Evolutionary conservation across 2,888 invertebrate genomes (phyloP).

Genomic region (Caenorhabditis doughertyi): DNA sequence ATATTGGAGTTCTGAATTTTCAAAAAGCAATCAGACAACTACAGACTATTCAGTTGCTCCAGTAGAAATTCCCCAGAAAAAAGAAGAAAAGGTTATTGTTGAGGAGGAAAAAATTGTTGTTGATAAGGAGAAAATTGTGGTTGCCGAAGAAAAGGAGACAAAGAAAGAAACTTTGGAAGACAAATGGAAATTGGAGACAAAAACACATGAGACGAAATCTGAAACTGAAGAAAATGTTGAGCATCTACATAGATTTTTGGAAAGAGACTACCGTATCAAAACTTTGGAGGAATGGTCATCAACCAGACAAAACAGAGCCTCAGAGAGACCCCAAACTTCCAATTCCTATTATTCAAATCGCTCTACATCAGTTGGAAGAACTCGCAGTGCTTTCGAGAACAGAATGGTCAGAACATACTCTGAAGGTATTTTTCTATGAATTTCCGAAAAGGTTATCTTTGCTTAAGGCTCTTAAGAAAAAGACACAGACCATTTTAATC

Average conservation of each 20-base stretch:
- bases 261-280: slow-evolving; percentile 52
- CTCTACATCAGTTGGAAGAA: slow-evolving; percentile 30
- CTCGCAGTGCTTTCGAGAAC: not conserved
- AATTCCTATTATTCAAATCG: slow-evolving; percentile 32
- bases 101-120: slow-evolving; percentile 4
- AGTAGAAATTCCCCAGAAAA: slow-evolving; percentile 1
- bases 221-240: not conserved
- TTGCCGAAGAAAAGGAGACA: slow-evolving; percentile 1
- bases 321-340: slow-evolving; percentile 27
- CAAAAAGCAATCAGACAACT: too few species aligned
- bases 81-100: slow-evolving; percentile 22
- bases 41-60: slow-evolving; percentile 14
- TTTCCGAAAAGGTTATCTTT: too few species aligned
- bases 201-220: not conserved
- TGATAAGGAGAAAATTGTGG: not conserved
- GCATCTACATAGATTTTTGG: slow-evolving; percentile 21
- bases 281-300: slow-evolving; percentile 64
- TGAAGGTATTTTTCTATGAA: slow-evolving; percentile 23
- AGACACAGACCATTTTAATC: too few species aligned
- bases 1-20: too few species aligned
- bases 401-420: slow-evolving; percentile 18
- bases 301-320: slow-evolving; percentile 38
- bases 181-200: slow-evolving; percentile 1
- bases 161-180: not conserved
- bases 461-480: too few species aligned